These are phyloP conservation scores for Drusus annulatus DNA, from an alignment of 1,140 invertebrate genomes.

Conservation along the genomic window DNA sequence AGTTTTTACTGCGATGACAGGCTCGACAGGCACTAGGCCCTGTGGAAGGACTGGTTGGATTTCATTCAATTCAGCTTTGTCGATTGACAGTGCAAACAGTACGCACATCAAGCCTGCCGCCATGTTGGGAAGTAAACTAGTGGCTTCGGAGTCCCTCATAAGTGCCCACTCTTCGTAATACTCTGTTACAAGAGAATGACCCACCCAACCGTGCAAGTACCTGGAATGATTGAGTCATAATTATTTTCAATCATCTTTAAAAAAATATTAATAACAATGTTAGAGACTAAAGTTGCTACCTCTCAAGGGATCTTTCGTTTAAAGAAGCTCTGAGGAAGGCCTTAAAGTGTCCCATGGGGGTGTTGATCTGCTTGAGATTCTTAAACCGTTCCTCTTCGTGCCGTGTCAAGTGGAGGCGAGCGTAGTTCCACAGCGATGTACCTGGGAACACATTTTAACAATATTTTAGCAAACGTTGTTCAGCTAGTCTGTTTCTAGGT, in stretches of 20 bases:
- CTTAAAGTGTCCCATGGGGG: constrained; percentile 85
- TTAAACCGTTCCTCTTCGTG: constrained; percentile 90
- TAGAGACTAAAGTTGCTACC: constrained; percentile 67
- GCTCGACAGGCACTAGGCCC: constrained; percentile 66
- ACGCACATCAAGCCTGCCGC: constrained; percentile 88
- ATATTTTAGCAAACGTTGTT: no score
- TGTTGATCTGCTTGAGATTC: constrained; percentile 84
- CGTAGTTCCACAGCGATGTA: constrained; percentile 78
- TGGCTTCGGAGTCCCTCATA: constrained; percentile 82
- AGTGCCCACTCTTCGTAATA: constrained; percentile 92
- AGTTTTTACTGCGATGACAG: constrained; percentile 71
- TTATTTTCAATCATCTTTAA: no score
- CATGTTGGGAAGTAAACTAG: constrained; percentile 83
- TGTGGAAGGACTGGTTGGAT: constrained; percentile 64
- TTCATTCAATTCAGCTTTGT: constrained; percentile 86
- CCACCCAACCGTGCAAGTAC: constrained; percentile 83
- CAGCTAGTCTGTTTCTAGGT: no score
- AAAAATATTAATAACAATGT: no score
- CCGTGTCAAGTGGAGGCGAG: constrained; percentile 82
- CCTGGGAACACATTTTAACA: constrained; percentile 59
- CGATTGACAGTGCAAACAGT: constrained; percentile 92
- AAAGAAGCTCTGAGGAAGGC: constrained; percentile 90
- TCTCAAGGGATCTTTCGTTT: constrained; percentile 91
- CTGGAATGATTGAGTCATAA: constrained; percentile 57
- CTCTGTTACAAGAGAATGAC: constrained; percentile 76